Base-by-base conservation (phyloP, 2,888 invertebrate species). In the Chironomus tentans region DNA sequence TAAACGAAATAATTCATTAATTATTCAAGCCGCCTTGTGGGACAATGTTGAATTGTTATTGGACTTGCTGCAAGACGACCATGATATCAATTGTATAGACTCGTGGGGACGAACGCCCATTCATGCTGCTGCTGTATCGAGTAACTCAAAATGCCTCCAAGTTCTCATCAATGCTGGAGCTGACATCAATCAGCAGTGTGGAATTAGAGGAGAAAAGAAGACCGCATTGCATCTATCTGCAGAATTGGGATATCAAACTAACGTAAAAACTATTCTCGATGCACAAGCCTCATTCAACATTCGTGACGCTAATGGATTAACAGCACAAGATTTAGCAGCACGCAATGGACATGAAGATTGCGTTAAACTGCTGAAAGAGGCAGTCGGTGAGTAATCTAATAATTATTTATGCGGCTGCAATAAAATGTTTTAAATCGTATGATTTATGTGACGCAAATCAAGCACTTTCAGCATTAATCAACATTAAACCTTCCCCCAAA, bases 21-120 rank as follows among this genome's bases (percentile, higher is more conserved):
- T 76, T 38, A 73, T 82, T 62, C 78, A 91, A 90, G 93, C 94
- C 13, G 93, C 94, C 0, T 83, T 94, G 15, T 95, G 95, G 94
- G 94, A 94, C 82, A 95, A 95, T 81, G 88, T 91, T 18, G 94
- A 95, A 81, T 86, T 95, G 0, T 85, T 95, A n/a, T 89, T 90
- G 80, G 94, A 94, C 83, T 85, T 95, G 38, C 80, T 95, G 6
- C 86, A 88, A 65, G 85, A 85, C 0, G 93, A 93, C 0, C 81
- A 80, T 78, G 87, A 82, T 82, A 86, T 91, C 62, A 89, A 93
- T 81, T 90, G 90, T 38, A 87, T 88, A 68, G 94, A 94, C 82
- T 87, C 88, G 2, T 89, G 90, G 87, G 90, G 90, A 0, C 85
- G 93, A 61, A 91, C 91, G 0, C 91, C 94, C 0, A 84, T 94